These are phyloP conservation scores for Macroglossus sobrinus DNA, from an alignment of 2,113 vertebrate genomes.

Conservation along the genomic window DNA sequence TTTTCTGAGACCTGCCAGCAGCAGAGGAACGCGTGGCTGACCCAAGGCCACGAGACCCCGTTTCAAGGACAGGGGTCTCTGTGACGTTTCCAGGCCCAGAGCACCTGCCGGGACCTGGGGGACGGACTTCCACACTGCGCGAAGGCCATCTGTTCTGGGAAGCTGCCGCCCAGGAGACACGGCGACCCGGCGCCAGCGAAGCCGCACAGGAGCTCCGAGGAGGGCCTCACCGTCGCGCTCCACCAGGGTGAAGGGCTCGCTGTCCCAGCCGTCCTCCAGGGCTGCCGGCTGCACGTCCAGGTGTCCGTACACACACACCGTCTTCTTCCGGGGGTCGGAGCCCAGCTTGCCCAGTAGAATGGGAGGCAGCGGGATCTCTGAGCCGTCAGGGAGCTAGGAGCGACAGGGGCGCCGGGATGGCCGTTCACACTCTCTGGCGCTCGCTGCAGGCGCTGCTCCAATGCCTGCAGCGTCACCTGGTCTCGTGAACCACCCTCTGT, in stretches of 20 bases:
- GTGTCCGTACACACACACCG: constrained; percentile 95
- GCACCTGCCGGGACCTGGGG: not conserved
- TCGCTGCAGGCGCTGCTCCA: not conserved
- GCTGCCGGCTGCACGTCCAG: constrained; percentile 95
- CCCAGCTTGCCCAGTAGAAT: constrained; percentile 92
- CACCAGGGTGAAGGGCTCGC: constrained; percentile 93
- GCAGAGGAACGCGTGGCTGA: not conserved
- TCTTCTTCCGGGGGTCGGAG: constrained; percentile 93
- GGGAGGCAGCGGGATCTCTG: constrained; percentile 93
- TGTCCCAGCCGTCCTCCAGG: constrained; percentile 94
- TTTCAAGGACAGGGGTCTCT: not conserved
- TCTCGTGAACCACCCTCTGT: no score
- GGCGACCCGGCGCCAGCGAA: no score
- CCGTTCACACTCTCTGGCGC: accelerated
- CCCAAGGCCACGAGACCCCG: accelerated
- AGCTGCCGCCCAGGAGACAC: not conserved
- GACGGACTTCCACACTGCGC: not conserved
- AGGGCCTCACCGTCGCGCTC: constrained; percentile 90
- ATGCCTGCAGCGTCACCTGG: no score
- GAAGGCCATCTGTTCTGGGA: not conserved
- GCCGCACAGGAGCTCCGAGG: no score
- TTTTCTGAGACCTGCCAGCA: not conserved
- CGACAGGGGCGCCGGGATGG: not conserved
- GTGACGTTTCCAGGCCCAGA: not conserved
- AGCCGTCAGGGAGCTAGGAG: constrained; percentile 88